These are phyloP conservation scores for Tiliqua scincoides DNA, from an alignment of 2,113 vertebrate genomes.

Conservation along the genomic window DNA sequence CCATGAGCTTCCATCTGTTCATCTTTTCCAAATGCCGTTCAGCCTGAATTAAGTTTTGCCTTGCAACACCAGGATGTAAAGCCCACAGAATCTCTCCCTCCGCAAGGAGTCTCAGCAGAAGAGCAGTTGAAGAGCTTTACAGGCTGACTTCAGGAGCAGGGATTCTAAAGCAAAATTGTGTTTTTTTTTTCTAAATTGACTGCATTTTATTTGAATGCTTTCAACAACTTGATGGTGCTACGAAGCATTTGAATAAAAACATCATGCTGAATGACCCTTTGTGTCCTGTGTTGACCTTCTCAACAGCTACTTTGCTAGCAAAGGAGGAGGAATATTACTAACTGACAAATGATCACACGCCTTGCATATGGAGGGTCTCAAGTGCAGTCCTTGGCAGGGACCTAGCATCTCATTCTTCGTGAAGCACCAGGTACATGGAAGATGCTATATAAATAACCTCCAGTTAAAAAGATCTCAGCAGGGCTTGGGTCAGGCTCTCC, in stretches of 20 bases:
- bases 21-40: neutral
- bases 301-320: neutral
- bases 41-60: neutral
- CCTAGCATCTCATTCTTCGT: too few species aligned
- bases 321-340: neutral
- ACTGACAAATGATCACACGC: neutral
- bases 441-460: neutral
- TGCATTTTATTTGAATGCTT: conserved; percentile 73
- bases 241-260: conserved; percentile 84
- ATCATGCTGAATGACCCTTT: conserved; percentile 73
- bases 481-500: neutral
- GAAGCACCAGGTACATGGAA: neutral
- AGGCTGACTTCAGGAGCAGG: conserved; percentile 54
- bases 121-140: conserved; percentile 43
- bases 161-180: conserved; percentile 38
- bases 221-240: conserved; percentile 82
- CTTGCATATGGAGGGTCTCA: too few species aligned
- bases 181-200: conserved; percentile 59
- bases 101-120: conserved; percentile 32
- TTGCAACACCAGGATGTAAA: conserved; percentile 12
- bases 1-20: neutral
- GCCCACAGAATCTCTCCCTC: conserved; percentile 48
- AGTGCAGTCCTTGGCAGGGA: too few species aligned
- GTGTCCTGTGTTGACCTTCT: conserved; percentile 14
- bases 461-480: neutral